Conservation (phyloP, 2,888 invertebrate genomes). For the Bombylius major region DNA sequence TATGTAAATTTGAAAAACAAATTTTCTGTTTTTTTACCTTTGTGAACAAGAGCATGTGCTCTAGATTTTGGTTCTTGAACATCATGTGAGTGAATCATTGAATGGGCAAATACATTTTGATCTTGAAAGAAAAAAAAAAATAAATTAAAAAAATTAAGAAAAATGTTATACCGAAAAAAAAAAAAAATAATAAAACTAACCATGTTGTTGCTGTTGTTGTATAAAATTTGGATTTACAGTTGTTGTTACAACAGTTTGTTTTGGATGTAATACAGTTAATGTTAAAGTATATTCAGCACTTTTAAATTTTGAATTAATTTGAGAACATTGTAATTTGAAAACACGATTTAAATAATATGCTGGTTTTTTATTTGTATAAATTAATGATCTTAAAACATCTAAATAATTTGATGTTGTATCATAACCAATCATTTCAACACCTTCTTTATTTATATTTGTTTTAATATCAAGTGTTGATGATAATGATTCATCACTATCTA, state of each 20-base stretch:
- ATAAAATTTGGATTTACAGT: slow-evolving; percentile 29
- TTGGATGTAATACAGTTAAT: slow-evolving; percentile 79
- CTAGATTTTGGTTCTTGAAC: slow-evolving; percentile 32
- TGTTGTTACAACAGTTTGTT: slow-evolving; percentile 42
- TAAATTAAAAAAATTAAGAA: background rate
- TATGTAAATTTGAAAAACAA: background rate
- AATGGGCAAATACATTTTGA: slow-evolving; percentile 37
- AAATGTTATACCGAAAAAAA: background rate
- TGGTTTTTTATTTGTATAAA: slow-evolving; percentile 92
- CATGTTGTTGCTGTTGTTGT: slow-evolving; percentile 38
- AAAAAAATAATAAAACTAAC: slow-evolving; percentile 6
- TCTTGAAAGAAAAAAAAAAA: slow-evolving; percentile 19
- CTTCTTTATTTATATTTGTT: slow-evolving; percentile 79
- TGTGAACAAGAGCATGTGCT: slow-evolving; percentile 28
- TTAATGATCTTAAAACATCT: slow-evolving; percentile 40
- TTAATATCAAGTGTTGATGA: slow-evolving; percentile 34
- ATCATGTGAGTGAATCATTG: slow-evolving; percentile 31
- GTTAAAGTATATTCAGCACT: slow-evolving; percentile 94
- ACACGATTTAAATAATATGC: slow-evolving; percentile 91
- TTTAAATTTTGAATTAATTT: slow-evolving; percentile 82
- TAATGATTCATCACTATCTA: slow-evolving; percentile 32
- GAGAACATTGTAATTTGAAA: slow-evolving; percentile 91
- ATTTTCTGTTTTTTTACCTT: slow-evolving; percentile 19
- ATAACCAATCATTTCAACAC: slow-evolving; percentile 45
- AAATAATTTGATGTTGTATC: slow-evolving; percentile 32